phyloP scores from a whole-genome alignment of 2,113 vertebrate genomes.

The Clinocottus analis region DNA sequence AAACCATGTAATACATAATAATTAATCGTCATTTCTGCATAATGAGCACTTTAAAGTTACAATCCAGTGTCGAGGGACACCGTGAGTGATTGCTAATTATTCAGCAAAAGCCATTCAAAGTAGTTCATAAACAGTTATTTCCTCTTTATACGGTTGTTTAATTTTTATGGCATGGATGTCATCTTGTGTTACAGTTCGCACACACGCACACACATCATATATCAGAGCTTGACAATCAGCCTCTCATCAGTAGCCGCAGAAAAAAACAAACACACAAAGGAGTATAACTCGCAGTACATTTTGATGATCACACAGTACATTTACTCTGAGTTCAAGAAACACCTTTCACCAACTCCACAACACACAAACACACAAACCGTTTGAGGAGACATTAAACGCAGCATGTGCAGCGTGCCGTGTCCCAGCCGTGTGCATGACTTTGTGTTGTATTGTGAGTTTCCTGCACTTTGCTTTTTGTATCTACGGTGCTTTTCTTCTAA shows the following conservation, averaged over 20 bases:
- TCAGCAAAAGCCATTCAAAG: not conserved
- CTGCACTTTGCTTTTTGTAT: not conserved
- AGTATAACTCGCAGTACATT: not conserved
- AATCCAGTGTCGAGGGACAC: too few species aligned
- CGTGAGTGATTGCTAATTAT: not conserved
- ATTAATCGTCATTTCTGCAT: not conserved
- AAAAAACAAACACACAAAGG: too few species aligned
- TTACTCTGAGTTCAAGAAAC: too few species aligned
- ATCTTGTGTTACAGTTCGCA: not conserved
- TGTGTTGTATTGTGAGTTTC: not conserved
- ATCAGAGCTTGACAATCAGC: too few species aligned
- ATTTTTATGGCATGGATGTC: too few species aligned
- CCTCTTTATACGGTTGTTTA: not conserved
- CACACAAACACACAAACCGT: too few species aligned
- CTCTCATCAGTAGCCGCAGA: not conserved
- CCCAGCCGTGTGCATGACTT: not conserved
- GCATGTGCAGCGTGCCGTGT: not conserved
- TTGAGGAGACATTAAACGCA: too few species aligned
- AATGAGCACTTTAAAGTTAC: not conserved
- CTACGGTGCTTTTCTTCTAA: not conserved
- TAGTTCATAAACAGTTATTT: not conserved
- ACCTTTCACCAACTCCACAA: too few species aligned
- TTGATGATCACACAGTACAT: not conserved
- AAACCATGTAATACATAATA: not conserved
- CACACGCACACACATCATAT: too few species aligned